phyloP scores from a whole-genome alignment of 1,140 invertebrate genomes.

The Aphelenchoides avenae region DNA sequence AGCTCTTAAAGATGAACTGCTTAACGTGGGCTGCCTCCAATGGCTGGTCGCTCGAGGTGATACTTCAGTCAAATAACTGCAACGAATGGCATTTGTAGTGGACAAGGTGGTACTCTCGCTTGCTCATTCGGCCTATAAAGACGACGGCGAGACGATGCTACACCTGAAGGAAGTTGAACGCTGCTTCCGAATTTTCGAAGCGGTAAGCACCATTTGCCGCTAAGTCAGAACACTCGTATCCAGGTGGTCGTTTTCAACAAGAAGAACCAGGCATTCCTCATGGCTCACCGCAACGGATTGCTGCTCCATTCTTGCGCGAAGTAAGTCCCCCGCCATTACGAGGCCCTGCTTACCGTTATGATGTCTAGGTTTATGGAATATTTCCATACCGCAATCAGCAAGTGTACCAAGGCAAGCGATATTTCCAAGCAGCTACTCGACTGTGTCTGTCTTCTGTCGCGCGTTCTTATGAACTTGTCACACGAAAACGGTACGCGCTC shows the following conservation, averaged over 20 bases:
- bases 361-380: not conserved
- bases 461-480: constrained; percentile 34
- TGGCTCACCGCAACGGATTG: constrained; percentile 30
- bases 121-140: constrained; percentile 6
- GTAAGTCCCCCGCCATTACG: constrained; percentile 5
- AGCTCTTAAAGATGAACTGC: constrained; percentile 30
- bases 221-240: constrained; percentile 1
- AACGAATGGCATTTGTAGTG: constrained; percentile 21
- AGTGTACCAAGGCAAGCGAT: no score
- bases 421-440: constrained; percentile 27
- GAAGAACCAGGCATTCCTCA: constrained; percentile 29
- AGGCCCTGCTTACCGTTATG: not conserved
- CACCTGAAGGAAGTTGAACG: constrained; percentile 40
- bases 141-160: constrained; percentile 1
- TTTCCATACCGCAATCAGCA: no score
- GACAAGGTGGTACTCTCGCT: constrained; percentile 32
- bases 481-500: constrained; percentile 31
- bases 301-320: constrained; percentile 30
- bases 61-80: constrained; percentile 8
- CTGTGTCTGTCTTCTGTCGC: constrained; percentile 33
- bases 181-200: constrained; percentile 39
- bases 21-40: constrained; percentile 28
- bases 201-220: constrained; percentile 7
- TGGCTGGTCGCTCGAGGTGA: constrained; percentile 42
- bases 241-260: constrained; percentile 38